These are phyloP conservation scores for Ormyrus thymus DNA, from an alignment of 2,888 invertebrate species.

Conservation along the genomic window DNA sequence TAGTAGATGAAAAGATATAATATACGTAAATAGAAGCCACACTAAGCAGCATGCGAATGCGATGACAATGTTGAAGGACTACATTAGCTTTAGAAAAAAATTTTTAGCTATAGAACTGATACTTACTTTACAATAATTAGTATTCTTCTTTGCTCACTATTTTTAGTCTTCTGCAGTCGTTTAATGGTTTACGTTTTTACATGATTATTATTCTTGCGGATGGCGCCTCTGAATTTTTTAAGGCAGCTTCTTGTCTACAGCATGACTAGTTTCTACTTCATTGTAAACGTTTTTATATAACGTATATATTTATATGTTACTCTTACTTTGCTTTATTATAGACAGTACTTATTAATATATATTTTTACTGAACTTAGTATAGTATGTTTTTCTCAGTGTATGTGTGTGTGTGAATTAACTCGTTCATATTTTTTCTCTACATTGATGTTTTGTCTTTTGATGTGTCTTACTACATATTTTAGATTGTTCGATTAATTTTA, in stretches of 20 bases:
- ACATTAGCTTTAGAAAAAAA: conserved; percentile 39
- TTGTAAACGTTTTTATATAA: neutral
- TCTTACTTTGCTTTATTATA: conserved; percentile 32
- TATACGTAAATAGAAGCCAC: neutral
- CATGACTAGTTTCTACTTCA: conserved; percentile 33
- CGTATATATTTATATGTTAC: conserved; percentile 2
- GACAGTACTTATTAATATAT: neutral
- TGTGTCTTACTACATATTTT: conserved; percentile 23
- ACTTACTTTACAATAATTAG: conserved; percentile 34
- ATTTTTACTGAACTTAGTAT: conserved; percentile 31
- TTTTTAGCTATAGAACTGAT: conserved; percentile 30
- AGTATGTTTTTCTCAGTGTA: conserved; percentile 17
- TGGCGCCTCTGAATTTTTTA: conserved; percentile 35
- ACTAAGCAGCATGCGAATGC: conserved; percentile 39
- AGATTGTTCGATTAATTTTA: conserved; percentile 44
- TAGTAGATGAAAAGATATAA: conserved; percentile 4
- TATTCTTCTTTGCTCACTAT: conserved; percentile 37
- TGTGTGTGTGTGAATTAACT: conserved; percentile 45
- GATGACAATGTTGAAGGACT: conserved; percentile 17
- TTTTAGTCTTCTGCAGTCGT: conserved; percentile 36
- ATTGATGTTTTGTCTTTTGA: conserved; percentile 27
- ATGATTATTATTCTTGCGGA: conserved; percentile 33
- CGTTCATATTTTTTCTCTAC: conserved; percentile 29
- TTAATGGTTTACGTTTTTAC: conserved; percentile 19
- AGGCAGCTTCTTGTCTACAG: conserved; percentile 38